Evolutionary conservation across 2,113 vertebrate genomes (phyloP).

Genomic region (Lophius piscatorius): DNA sequence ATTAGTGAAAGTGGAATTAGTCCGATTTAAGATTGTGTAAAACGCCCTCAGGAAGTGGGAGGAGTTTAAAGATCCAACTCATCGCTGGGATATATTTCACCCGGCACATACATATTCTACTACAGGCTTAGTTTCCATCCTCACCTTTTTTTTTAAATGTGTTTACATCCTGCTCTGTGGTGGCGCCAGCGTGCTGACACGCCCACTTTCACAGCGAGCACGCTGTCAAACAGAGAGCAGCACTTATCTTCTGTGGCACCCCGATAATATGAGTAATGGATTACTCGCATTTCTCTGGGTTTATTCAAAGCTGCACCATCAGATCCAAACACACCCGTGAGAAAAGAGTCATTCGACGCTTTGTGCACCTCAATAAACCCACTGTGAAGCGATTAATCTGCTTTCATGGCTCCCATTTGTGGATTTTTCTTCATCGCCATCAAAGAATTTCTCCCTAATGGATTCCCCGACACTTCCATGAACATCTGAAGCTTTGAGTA

Average conservation of each 20-base stretch:
- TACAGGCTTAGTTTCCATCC: too few species aligned
- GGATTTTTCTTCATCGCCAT: conserved; percentile 27
- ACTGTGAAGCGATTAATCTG: conserved; percentile 19
- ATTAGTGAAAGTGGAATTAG: too few species aligned
- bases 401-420: conserved; percentile 14
- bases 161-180: conserved; percentile 21
- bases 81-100: too few species aligned
- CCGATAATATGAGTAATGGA: conserved; percentile 22
- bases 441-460: conserved; percentile 16
- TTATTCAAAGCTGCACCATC: conserved; percentile 17
- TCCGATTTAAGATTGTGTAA: too few species aligned
- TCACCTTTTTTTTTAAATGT: too few species aligned
- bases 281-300: conserved; percentile 22
- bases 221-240: conserved; percentile 18
- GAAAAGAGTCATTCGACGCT: background rate
- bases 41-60: too few species aligned
- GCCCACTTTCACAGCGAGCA: conserved; percentile 10
- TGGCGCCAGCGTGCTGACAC: background rate
- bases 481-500: conserved; percentile 7
- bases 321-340: background rate
- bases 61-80: too few species aligned
- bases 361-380: conserved; percentile 13
- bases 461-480: conserved; percentile 31
- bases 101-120: too few species aligned
- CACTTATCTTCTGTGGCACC: conserved; percentile 26